These are phyloP conservation scores for Albula glossodonta DNA, from an alignment of 2,113 vertebrate genomes.

Conservation along the genomic window DNA sequence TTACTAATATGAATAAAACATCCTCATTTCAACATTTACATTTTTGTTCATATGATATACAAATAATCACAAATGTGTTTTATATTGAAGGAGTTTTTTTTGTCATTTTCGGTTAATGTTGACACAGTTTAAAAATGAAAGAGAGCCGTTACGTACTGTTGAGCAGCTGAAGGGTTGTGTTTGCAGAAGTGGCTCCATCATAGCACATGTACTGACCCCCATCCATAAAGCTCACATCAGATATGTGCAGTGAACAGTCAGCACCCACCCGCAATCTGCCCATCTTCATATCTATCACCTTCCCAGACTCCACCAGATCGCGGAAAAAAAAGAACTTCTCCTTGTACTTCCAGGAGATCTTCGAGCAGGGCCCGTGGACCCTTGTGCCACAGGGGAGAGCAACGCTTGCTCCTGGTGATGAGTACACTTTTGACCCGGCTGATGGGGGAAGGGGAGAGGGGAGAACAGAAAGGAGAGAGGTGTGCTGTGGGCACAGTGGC, in stretches of 20 bases:
- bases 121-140: not conserved
- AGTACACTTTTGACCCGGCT: conserved; percentile 39
- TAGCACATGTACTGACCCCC: conserved; percentile 45
- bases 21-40: no score
- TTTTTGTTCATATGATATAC: not conserved
- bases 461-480: not conserved
- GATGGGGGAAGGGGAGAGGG: not conserved
- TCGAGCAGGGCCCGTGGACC: conserved; percentile 38
- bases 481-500: not conserved
- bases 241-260: conserved; percentile 54
- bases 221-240: conserved; percentile 12
- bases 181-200: conserved; percentile 18
- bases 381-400: conserved; percentile 45
- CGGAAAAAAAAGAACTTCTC: accelerated
- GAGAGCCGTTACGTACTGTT: conserved; percentile 37
- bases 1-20: no score
- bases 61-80: not conserved
- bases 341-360: conserved; percentile 40
- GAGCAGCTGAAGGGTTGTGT: conserved; percentile 39
- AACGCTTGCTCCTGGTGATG: conserved; percentile 28
- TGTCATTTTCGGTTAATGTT: not conserved
- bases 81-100: not conserved
- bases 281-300: not conserved
- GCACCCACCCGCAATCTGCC: conserved; percentile 3
- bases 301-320: conserved; percentile 41